Conservation (phyloP, 2,113 vertebrate genomes). For the Scophthalmus maximus region DNA sequence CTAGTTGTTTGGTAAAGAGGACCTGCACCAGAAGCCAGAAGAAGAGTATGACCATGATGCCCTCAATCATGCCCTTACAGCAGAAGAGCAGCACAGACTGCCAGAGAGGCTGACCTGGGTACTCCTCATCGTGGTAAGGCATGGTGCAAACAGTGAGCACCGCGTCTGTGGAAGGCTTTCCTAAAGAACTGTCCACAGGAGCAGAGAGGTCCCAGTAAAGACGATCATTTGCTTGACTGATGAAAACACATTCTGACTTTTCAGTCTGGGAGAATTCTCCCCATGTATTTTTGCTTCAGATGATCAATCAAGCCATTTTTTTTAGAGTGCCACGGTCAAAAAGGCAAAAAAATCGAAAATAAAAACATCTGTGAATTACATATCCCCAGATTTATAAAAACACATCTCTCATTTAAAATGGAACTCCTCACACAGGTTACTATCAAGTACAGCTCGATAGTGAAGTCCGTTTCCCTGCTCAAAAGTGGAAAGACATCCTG, state of each 20-base stretch:
- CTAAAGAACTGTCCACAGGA: constrained; percentile 39
- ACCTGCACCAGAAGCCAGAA: constrained; percentile 83
- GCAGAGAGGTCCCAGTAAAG: constrained; percentile 7
- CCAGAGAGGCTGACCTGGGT: constrained; percentile 79
- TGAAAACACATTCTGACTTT: constrained; percentile 12
- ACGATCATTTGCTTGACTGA: constrained; percentile 1
- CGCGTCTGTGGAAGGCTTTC: constrained; percentile 7
- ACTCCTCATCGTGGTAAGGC: constrained; percentile 77
- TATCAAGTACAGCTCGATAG: no score
- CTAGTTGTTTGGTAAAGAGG: constrained; percentile 81
- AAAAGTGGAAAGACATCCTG: neutral
- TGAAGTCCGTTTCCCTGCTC: neutral
- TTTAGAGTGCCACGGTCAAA: neutral
- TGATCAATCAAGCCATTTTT: constrained; percentile 29
- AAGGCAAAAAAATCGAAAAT: constrained; percentile 29
- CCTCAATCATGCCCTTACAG: constrained; percentile 85
- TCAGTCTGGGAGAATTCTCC: constrained; percentile 7
- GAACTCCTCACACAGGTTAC: neutral
- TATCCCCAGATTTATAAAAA: no score
- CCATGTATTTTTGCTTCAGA: neutral
- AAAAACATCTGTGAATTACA: no score
- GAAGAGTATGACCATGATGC: constrained; percentile 84
- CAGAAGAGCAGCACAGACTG: constrained; percentile 83
- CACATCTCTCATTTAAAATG: neutral
- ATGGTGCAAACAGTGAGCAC: constrained; percentile 55